Evolutionary conservation across 92 coral and sea anemone genomes (phyloP).

Genomic region (Metridium senile): DNA sequence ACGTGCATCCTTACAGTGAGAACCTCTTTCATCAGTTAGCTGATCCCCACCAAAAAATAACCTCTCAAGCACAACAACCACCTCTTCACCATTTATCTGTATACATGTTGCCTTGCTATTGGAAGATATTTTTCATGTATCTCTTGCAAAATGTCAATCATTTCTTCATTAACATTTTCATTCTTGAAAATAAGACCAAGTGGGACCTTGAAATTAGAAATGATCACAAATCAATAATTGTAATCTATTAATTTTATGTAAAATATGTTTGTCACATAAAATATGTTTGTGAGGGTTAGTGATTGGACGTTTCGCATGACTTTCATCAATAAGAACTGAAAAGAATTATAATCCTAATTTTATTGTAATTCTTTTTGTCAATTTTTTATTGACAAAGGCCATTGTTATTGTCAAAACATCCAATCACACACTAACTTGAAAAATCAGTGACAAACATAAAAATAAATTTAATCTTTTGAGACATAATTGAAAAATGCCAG

Average conservation of each 20-base stretch:
- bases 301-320: no score
- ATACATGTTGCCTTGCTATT: not conserved
- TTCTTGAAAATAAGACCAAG: slow-evolving; percentile 53
- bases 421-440: no score
- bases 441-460: no score
- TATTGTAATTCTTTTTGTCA: no score
- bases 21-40: slow-evolving; percentile 42
- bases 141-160: slow-evolving; percentile 55
- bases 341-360: no score
- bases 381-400: no score
- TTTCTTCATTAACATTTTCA: slow-evolving; percentile 50
- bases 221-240: not conserved
- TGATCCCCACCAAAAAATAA: slow-evolving; percentile 46
- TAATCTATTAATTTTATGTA: not conserved
- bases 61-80: not conserved
- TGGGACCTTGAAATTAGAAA: slow-evolving; percentile 28
- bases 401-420: no score
- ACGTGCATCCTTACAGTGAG: slow-evolving; percentile 21
- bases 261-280: no score
- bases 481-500: no score
- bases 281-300: no score
- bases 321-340: no score
- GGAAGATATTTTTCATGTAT: slow-evolving; percentile 53
- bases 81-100: slow-evolving; percentile 5
- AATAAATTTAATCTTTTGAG: no score